A percentile compares a stretch with the other conserved stretches of the same genome.
These are phyloP conservation scores for Brachypodius melanocephalos DNA, from an alignment of 2,113 vertebrate species.

Conservation along the genomic window DNA sequence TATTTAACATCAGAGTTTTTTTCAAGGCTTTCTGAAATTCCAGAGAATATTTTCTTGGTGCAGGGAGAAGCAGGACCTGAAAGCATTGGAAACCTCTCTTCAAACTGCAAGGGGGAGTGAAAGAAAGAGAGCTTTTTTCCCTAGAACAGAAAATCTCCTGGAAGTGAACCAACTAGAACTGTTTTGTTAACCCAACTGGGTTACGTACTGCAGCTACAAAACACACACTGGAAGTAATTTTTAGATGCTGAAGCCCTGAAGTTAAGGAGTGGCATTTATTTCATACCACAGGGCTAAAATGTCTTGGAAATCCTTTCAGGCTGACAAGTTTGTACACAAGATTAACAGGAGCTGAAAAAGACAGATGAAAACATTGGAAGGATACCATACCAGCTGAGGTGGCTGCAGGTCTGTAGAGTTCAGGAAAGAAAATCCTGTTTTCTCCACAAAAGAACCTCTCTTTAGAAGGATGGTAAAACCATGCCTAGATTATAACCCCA, in stretches of 20 bases:
- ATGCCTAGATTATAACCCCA: neutral
- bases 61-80: neutral
- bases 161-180: conserved; percentile 16
- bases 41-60: neutral
- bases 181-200: neutral
- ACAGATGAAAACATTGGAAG: neutral
- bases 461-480: neutral
- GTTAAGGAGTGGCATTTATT: neutral
- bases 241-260: neutral
- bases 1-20: neutral
- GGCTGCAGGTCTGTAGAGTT: neutral
- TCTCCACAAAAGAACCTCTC: neutral
- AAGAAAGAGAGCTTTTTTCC: neutral
- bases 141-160: conserved; percentile 41
- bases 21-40: neutral
- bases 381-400: neutral
- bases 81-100: neutral
- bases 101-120: neutral
- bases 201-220: neutral
- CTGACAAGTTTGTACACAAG: neutral
- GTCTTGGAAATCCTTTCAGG: neutral
- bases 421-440: neutral
- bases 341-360: neutral
- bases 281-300: neutral
- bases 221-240: neutral